Conservation (phyloP, 2,797 vertebrate species). For the Alexandromys oeconomus region DNA sequence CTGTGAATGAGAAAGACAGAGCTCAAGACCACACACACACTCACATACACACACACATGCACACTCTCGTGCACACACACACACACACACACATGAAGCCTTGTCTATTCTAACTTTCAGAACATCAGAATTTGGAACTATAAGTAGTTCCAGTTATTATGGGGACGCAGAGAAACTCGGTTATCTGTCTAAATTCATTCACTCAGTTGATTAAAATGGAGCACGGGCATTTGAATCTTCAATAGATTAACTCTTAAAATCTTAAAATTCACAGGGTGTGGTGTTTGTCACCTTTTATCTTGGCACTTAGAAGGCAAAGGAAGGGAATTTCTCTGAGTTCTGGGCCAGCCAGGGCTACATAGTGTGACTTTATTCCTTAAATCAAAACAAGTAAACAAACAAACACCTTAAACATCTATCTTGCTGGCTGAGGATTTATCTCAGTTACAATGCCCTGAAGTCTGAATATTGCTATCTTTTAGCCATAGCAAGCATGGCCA, state of each 20-base stretch:
- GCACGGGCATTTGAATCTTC: conserved; percentile 14
- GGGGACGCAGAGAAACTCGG: neutral
- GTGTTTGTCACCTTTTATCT: neutral
- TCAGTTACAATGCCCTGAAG: neutral
- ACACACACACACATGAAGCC: neutral
- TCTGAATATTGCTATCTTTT: conserved; percentile 38
- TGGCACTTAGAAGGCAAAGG: neutral
- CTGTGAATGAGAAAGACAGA: conserved; percentile 8
- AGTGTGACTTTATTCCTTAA: neutral
- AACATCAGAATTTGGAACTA: conserved; percentile 4
- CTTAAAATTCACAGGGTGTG: neutral
- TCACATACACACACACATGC: neutral
- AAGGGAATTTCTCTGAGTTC: neutral
- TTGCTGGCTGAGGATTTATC: conserved; percentile 42
- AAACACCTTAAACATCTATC: neutral
- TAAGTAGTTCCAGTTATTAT: conserved; percentile 48
- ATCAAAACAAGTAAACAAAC: neutral
- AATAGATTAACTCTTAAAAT: conserved; percentile 26
- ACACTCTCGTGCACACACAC: neutral
- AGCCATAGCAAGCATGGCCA: neutral
- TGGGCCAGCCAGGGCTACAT: neutral
- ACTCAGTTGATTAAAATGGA: conserved; percentile 10
- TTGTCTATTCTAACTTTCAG: conserved; percentile 19
- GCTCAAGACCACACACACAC: conserved; percentile 4
- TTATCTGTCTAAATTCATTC: neutral